Conservation (phyloP, 1,140 invertebrate species). For the Aradophagus sp. region DNA sequence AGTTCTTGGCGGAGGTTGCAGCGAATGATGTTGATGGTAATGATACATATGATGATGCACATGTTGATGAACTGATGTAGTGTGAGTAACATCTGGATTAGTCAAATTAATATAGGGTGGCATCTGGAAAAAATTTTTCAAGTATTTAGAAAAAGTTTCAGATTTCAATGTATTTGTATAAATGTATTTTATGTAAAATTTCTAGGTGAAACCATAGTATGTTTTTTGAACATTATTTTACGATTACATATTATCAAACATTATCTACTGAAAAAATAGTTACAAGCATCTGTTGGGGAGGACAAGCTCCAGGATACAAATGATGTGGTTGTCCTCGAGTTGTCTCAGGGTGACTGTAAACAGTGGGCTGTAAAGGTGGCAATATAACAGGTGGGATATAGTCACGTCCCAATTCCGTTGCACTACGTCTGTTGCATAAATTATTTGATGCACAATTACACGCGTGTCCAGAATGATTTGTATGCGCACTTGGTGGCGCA, state of each 20-base stretch:
- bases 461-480: conserved; percentile 52
- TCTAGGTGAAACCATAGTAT: no score
- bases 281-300: conserved; percentile 62
- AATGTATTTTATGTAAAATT: no score
- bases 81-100: no score
- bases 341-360: conserved; percentile 75
- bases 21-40: conserved; percentile 73
- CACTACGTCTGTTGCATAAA: conserved; percentile 46
- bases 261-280: no score
- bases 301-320: conserved; percentile 52
- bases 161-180: no score
- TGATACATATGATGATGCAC: conserved; percentile 82
- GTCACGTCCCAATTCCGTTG: conserved; percentile 9
- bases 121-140: conserved; percentile 39
- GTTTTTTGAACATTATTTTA: no score
- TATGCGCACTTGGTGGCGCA: conserved; percentile 56
- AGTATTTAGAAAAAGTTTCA: neutral
- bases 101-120: conserved; percentile 46
- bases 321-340: conserved; percentile 61
- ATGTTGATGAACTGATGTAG: conserved; percentile 74
- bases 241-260: no score
- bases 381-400: conserved; percentile 45
- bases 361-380: conserved; percentile 72
- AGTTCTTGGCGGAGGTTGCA: conserved; percentile 64
- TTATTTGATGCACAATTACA: conserved; percentile 53